phyloP scores from a whole-genome alignment of 2,888 invertebrate species.

The Amphipyra berbera region DNA sequence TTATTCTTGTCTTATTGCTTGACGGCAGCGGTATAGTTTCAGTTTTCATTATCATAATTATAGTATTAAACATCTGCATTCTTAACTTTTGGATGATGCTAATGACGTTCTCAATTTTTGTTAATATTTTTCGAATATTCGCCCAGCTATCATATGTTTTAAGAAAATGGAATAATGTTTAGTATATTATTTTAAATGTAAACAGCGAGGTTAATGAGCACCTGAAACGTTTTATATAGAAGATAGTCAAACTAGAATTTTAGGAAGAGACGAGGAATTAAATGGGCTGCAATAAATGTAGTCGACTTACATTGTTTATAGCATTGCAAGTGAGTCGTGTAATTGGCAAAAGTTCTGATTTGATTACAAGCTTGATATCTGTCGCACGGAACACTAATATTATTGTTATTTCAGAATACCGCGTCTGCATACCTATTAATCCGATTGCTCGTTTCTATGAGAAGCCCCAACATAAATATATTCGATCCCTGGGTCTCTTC shows the following conservation, averaged over 20 bases:
- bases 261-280: background rate
- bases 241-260: too few species aligned
- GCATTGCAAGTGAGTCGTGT: constrained; percentile 46
- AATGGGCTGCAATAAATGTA: constrained; percentile 10
- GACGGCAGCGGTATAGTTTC: too few species aligned
- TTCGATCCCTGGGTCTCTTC: too few species aligned
- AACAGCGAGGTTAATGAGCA: too few species aligned
- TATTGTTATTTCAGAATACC: constrained; percentile 28
- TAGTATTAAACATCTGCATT: too few species aligned
- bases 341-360: constrained; percentile 54
- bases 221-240: background rate
- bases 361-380: constrained; percentile 40
- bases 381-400: constrained; percentile 19
- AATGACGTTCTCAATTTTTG: too few species aligned
- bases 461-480: background rate
- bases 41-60: too few species aligned
- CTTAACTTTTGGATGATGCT: too few species aligned
- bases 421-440: constrained; percentile 9
- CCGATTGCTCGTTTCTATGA: background rate
- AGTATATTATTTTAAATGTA: background rate
- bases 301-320: constrained; percentile 40
- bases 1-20: too few species aligned
- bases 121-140: too few species aligned
- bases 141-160: too few species aligned
- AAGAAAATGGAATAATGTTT: background rate